Evolutionary conservation across 2,888 invertebrate species (phyloP).

Genomic region (Cremastinae sp.): DNA sequence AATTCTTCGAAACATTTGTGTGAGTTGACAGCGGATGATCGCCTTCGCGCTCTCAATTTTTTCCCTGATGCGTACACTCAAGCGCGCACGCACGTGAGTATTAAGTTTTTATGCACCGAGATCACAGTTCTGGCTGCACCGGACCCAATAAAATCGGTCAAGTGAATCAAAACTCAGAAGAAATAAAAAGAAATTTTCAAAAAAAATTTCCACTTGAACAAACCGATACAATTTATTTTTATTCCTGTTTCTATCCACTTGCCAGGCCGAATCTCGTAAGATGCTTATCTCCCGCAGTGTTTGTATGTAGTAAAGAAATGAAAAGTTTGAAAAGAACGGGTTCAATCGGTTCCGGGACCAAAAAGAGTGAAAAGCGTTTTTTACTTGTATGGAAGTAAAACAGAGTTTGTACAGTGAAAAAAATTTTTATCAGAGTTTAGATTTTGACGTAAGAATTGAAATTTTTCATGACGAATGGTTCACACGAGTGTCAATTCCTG

Average conservation of each 20-base stretch:
- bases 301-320: slow-evolving; percentile 56
- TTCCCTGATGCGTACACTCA: background rate
- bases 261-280: slow-evolving; percentile 60
- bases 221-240: slow-evolving; percentile 68
- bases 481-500: slow-evolving; percentile 54
- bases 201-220: slow-evolving; percentile 66
- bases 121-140: slow-evolving; percentile 63
- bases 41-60: slow-evolving; percentile 60
- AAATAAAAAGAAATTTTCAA: too few species aligned
- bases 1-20: slow-evolving; percentile 1
- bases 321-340: slow-evolving; percentile 68
- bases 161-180: slow-evolving; percentile 70
- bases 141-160: slow-evolving; percentile 72
- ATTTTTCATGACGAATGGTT: slow-evolving; percentile 53
- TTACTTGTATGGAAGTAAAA: slow-evolving; percentile 75
- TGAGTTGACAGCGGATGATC: slow-evolving; percentile 56
- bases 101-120: slow-evolving; percentile 52
- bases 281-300: slow-evolving; percentile 68
- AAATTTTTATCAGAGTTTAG: too few species aligned
- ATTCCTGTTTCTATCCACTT: slow-evolving; percentile 37
- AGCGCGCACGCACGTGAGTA: slow-evolving; percentile 20
- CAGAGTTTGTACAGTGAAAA: slow-evolving; percentile 42
- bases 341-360: slow-evolving; percentile 68
- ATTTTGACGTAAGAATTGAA: slow-evolving; percentile 24
- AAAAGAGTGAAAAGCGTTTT: slow-evolving; percentile 18